These are phyloP conservation scores for Stenichneumon culpator DNA, from an alignment of 2,888 invertebrate species.

Conservation along the genomic window DNA sequence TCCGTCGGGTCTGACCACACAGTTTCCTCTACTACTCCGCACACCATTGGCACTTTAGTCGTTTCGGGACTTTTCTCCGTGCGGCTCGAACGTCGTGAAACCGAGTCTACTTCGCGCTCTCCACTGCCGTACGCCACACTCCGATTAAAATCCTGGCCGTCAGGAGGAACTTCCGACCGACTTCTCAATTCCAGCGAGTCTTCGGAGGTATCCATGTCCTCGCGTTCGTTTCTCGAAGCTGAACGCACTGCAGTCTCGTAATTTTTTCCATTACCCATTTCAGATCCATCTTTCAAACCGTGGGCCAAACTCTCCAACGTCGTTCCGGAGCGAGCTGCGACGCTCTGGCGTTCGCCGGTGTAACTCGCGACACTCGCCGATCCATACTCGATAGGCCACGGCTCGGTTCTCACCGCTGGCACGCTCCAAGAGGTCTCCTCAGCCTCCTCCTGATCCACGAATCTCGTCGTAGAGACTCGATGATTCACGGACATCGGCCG, in stretches of 20 bases:
- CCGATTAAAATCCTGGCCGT: background rate
- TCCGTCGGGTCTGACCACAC: constrained; percentile 62
- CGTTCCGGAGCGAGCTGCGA: constrained; percentile 13
- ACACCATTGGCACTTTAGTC: constrained; percentile 46
- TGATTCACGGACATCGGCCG: constrained; percentile 68
- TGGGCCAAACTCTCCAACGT: constrained; percentile 26
- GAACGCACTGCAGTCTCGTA: background rate
- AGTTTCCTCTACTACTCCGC: constrained; percentile 55
- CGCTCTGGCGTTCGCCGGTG: constrained; percentile 21
- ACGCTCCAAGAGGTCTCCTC: constrained; percentile 35
- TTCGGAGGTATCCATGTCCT: constrained; percentile 52
- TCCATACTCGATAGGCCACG: constrained; percentile 62
- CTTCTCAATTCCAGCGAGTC: constrained; percentile 9
- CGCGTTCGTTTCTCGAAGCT: background rate
- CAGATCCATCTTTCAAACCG: constrained; percentile 26
- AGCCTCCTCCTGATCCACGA: constrained; percentile 49
- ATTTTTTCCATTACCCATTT: constrained; percentile 8
- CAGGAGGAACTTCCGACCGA: background rate
- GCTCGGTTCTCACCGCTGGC: constrained; percentile 34
- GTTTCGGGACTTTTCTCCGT: background rate
- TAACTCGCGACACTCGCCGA: constrained; percentile 43
- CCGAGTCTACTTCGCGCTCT: background rate
- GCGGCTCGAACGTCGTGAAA: background rate
- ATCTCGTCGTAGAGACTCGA: constrained; percentile 55
- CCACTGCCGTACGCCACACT: background rate